Evolutionary conservation across 2,113 vertebrate genomes (phyloP).

Genomic region (Eulacestoma nigropectus): DNA sequence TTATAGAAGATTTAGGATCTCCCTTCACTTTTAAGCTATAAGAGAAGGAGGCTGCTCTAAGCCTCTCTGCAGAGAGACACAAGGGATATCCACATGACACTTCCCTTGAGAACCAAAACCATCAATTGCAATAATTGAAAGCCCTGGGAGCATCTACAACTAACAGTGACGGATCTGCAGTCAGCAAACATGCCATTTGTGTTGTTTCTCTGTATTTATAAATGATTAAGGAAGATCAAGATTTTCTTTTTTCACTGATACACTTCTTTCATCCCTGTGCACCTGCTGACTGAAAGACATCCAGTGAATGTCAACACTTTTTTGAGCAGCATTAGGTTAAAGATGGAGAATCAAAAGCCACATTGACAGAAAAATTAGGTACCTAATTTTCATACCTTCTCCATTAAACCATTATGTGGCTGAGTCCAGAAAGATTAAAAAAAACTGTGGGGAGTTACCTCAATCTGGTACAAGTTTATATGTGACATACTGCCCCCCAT

Average conservation of each 20-base stretch:
- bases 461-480: neutral
- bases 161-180: neutral
- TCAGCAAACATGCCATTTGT: neutral
- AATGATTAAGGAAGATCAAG: conserved; percentile 19
- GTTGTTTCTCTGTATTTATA: neutral
- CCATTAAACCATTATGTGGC: neutral
- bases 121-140: neutral
- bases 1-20: neutral
- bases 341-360: neutral
- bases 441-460: neutral
- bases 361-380: neutral
- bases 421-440: neutral
- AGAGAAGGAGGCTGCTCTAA: neutral
- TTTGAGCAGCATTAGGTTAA: neutral
- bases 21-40: neutral
- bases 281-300: neutral
- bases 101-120: neutral
- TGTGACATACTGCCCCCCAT: rapidly evolving
- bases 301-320: neutral
- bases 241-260: neutral
- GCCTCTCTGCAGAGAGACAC: neutral
- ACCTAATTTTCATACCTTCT: neutral
- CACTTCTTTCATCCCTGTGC: neutral
- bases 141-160: neutral
- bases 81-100: neutral